Evolutionary conservation across 2,888 invertebrate species (phyloP).

Genomic region (Drosophila kambysellisi): DNA sequence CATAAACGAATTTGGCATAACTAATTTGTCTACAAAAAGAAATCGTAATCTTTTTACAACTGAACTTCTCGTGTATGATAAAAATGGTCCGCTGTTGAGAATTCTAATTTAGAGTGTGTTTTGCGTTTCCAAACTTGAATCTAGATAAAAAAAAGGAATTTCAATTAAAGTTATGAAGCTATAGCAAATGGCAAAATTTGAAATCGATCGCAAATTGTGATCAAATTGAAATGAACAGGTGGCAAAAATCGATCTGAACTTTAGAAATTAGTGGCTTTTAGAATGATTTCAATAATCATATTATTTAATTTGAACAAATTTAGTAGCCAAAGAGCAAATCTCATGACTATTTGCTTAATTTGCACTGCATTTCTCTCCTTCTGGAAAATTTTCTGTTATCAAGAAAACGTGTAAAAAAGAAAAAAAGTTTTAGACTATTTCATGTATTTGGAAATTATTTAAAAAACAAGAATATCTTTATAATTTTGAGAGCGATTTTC

Average conservation of each 20-base stretch:
- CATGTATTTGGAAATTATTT: background rate
- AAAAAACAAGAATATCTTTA: background rate
- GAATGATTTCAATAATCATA: background rate
- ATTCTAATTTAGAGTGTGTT: background rate
- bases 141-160: background rate
- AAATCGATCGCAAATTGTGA: background rate
- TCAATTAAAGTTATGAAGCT: background rate
- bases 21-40: background rate
- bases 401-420: background rate
- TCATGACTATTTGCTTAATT: background rate
- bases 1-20: slow-evolving; percentile 7
- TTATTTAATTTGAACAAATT: background rate
- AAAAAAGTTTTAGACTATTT: background rate
- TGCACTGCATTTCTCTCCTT: background rate
- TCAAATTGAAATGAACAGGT: no score
- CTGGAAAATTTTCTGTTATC: background rate
- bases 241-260: no score
- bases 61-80: background rate
- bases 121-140: background rate
- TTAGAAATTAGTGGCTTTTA: no score
- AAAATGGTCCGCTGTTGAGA: background rate
- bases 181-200: background rate
- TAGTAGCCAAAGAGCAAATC: background rate
- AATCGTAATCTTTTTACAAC: background rate
- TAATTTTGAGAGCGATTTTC: background rate